Conservation (phyloP, 2,113 vertebrate genomes). For the Rhinolophus ferrumequinum region DNA sequence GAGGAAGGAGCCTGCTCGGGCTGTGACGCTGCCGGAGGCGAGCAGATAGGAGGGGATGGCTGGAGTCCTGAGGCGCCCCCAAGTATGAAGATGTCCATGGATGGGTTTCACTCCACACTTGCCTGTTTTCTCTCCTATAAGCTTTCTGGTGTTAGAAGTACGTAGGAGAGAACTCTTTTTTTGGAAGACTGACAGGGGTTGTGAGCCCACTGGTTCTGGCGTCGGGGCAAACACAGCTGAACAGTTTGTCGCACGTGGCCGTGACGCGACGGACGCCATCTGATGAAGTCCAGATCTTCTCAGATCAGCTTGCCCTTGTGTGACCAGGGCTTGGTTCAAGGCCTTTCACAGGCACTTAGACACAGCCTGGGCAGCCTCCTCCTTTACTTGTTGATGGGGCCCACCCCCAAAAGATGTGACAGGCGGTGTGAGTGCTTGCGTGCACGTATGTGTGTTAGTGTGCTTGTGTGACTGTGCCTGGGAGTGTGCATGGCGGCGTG, state of each 20-base stretch:
- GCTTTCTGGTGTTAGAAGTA: not conserved
- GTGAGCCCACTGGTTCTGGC: not conserved
- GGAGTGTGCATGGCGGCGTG: not conserved
- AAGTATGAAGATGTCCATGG: not conserved
- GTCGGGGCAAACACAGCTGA: not conserved
- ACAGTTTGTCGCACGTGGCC: too few relatives aligned
- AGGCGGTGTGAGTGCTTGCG: not conserved
- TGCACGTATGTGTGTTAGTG: not conserved
- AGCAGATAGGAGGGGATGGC: not conserved
- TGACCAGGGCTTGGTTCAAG: not conserved
- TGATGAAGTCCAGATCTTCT: not conserved
- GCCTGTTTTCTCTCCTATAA: not conserved
- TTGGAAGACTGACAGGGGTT: not conserved
- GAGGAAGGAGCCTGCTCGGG: not conserved
- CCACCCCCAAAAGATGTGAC: too few relatives aligned
- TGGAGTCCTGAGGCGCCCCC: not conserved
- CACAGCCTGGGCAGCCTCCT: not conserved
- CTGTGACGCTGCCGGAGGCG: not conserved
- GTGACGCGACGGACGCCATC: not conserved
- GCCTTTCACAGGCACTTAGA: not conserved
- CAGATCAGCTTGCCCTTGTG: not conserved
- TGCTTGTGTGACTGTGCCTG: not conserved
- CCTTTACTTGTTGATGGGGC: not conserved
- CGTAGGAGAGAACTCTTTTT: not conserved
- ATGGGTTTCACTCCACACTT: not conserved